phyloP scores from a whole-genome alignment of 1,140 invertebrate species.

The Globodera rostochiensis region DNA sequence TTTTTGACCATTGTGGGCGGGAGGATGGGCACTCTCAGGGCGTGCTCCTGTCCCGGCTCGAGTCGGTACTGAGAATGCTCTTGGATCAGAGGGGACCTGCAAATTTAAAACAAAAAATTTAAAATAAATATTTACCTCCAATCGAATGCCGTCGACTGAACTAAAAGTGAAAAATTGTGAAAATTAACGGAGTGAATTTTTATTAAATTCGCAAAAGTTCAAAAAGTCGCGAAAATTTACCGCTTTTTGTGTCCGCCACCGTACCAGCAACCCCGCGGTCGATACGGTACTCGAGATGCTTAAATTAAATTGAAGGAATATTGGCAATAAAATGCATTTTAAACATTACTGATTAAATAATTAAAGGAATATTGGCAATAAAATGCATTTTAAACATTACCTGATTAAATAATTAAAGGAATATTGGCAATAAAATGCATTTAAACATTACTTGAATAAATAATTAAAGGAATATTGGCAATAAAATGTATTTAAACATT shows the following conservation, averaged over 20 bases:
- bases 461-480: not conserved
- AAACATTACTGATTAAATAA: not conserved
- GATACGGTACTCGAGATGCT: constrained; percentile 81
- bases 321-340: no score
- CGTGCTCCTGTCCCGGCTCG: constrained; percentile 70
- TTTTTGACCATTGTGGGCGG: constrained; percentile 73
- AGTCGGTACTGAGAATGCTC: constrained; percentile 68
- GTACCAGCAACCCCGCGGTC: constrained; percentile 77
- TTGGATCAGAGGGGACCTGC: constrained; percentile 38
- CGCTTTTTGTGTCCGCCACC: constrained; percentile 63
- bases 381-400: no score
- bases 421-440: no score
- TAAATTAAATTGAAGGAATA: constrained; percentile 10
- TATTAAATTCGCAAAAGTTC: not conserved
- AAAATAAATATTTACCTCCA: constrained; percentile 39
- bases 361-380: not conserved
- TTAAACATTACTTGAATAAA: not conserved
- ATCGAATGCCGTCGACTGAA: constrained; percentile 24
- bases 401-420: no score
- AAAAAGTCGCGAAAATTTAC: not conserved
- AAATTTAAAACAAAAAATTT: not conserved
- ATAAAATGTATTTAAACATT: no score
- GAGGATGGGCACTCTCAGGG: constrained; percentile 76
- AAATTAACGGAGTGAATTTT: constrained; percentile 3
- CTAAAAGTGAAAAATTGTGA: constrained; percentile 5